Evolutionary conservation across 2,113 vertebrate species (phyloP).

Genomic region (Struthio camelus): DNA sequence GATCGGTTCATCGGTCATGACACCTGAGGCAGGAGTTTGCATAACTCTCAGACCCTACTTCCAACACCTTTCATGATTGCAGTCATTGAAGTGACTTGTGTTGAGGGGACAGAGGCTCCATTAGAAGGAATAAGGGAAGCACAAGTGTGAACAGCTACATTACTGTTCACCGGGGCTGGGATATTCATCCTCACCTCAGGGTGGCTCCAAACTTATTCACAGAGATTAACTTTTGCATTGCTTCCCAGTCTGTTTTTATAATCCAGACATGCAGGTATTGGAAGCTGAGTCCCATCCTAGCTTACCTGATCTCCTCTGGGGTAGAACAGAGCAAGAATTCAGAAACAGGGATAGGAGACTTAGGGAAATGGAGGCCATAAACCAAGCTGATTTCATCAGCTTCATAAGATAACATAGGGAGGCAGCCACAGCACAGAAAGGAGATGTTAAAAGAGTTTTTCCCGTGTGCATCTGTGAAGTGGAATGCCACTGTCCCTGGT

Average conservation of each 20-base stretch:
- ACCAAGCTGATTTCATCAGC: not conserved
- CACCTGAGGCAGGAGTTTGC: conserved; percentile 70
- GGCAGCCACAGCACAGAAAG: not conserved
- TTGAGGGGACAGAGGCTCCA: conserved; percentile 9
- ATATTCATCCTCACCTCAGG: conserved; percentile 18
- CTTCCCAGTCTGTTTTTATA: not conserved
- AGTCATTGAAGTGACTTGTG: conserved; percentile 48
- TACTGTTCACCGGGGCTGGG: not conserved
- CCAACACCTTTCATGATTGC: conserved; percentile 51
- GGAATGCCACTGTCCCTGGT: not conserved
- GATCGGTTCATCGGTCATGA: conserved; percentile 60
- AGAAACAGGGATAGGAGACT: not conserved
- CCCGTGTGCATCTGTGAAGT: not conserved
- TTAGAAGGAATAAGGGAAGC: conserved; percentile 12
- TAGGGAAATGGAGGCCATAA: not conserved
- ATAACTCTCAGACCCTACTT: conserved; percentile 47
- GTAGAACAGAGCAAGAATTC: not conserved
- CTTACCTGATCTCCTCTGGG: not conserved
- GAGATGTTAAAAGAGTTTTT: not conserved
- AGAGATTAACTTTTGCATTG: not conserved
- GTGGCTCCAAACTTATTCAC: not conserved
- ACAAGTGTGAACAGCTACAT: conserved; percentile 48
- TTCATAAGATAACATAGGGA: not conserved
- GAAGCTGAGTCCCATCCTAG: not conserved
- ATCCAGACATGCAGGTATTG: not conserved